Evolutionary conservation across 2,113 vertebrate genomes (phyloP), one percentile per base, ranked within the genome.

Genomic region (Eclectus roratus): DNA sequence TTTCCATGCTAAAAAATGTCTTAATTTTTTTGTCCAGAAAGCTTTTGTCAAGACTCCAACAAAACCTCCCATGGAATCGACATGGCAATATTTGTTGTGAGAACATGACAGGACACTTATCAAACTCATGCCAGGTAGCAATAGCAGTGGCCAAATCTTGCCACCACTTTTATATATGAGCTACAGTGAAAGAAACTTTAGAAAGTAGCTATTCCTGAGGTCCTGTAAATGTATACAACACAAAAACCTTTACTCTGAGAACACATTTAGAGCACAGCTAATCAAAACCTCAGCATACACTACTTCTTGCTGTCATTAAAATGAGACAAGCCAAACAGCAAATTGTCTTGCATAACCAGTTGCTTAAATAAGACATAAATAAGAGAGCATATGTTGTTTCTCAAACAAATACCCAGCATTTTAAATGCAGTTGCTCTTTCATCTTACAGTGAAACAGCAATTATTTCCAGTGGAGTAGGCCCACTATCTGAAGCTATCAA

Each of bases 351-450:
- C 68, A 85, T 78, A 72, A 83, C 21, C 28, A 58, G 53, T 80
- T 65, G 28, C 76, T 77, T 70, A 78, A 94, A 61, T 66, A 52
- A 80, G 56, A 77, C 52, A 85, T 13, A 55, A 79, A 91, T 89
- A 85, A 50, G 49, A 85, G 44, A 83, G 46, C 63, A 88, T 72
- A 88, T 85, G 58, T 47, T 83, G 76, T 78, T 94, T 96, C 86
- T 66, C 91, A 91, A 83, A 46, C 17, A 91, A 58, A 46, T 33
- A 61, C 41, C 27, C 86, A 92, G 68, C 10, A 58, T 63, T 88
- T 94, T 60, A 73, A 73, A 2, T 69, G 49, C 31, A 77, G 53
- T 80, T 91, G 64, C 39, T 89, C 27, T 47, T 96, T 69, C 66
- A 37, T 79, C 56, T 72, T 41, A 55, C 23, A 76, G 41, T 10